A percentile compares a stretch with the other conserved stretches of the same genome.
Evolutionary conservation across 2,113 vertebrate genomes (phyloP).

Genomic region (Furnarius figulus): DNA sequence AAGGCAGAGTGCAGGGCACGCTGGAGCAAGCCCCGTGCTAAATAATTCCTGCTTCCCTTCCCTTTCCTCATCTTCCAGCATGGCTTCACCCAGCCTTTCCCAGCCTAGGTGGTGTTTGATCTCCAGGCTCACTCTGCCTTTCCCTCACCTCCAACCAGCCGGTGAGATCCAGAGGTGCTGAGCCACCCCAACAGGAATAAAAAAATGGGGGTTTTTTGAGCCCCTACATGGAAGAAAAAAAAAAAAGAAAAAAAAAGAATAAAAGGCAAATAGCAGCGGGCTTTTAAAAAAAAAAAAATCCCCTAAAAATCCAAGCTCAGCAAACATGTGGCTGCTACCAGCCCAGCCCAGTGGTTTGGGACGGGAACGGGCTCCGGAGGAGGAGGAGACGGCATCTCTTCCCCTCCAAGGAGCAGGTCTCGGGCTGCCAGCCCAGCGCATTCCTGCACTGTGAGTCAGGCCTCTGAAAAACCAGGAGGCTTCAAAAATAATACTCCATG

Average conservation of each 20-base stretch:
- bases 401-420: constrained; percentile 27
- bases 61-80: not conserved
- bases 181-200: not conserved
- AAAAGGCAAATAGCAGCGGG: not conserved
- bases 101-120: not conserved
- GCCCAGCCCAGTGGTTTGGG: not conserved
- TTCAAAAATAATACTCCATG: not conserved
- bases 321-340: constrained; percentile 31
- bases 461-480: constrained; percentile 36
- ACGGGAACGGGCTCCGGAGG: not conserved
- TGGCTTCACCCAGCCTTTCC: not conserved
- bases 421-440: constrained; percentile 54
- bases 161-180: not conserved
- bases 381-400: constrained; percentile 13
- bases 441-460: constrained; percentile 47
- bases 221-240: not conserved
- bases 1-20: constrained; percentile 25
- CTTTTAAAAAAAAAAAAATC: not conserved
- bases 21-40: constrained; percentile 45
- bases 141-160: not conserved
- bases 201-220: not conserved
- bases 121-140: not conserved
- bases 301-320: constrained; percentile 38
- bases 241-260: not conserved
- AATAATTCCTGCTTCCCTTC: constrained; percentile 44